A percentile compares a stretch with the other conserved stretches of the same genome.
Evolutionary conservation across 1,140 invertebrate genomes (phyloP).

Genomic region (Brachionus angularis): DNA sequence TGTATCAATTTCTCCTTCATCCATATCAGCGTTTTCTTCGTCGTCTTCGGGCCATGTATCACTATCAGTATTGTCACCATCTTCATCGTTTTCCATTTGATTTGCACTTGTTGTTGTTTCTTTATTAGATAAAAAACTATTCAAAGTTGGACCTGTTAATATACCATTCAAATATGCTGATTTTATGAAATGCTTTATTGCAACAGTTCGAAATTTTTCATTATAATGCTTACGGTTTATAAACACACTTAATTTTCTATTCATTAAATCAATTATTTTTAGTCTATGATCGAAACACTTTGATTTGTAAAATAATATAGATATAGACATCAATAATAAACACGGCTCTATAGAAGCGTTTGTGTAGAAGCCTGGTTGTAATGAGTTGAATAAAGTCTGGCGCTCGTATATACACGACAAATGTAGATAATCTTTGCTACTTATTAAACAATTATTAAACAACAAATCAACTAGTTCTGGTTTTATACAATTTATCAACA

Average conservation of each 20-base stretch:
- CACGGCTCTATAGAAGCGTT: neutral
- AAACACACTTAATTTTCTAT: slow-evolving; percentile 10
- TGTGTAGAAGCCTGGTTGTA: neutral
- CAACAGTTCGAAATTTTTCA: slow-evolving; percentile 1
- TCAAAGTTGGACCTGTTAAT: neutral
- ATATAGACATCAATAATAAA: neutral
- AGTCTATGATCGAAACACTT: neutral
- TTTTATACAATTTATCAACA: neutral
- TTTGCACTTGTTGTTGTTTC: neutral
- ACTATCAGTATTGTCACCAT: neutral
- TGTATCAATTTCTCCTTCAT: neutral
- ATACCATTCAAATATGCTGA: slow-evolving; percentile 15
- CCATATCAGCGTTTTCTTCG: neutral
- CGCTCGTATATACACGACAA: slow-evolving; percentile 6
- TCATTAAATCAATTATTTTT: slow-evolving; percentile 10
- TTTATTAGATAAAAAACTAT: neutral
- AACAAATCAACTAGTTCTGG: neutral
- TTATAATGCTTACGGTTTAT: slow-evolving; percentile 23
- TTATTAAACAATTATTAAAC: neutral
- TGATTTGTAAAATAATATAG: slow-evolving; percentile 14
- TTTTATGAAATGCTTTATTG: neutral
- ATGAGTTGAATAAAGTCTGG: slow-evolving; percentile 5
- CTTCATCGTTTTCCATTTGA: neutral
- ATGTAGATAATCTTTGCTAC: neutral
- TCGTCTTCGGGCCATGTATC: too few relatives aligned